Conservation (phyloP, 2,113 vertebrate species). For the Xiphorhynchus elegans region DNA sequence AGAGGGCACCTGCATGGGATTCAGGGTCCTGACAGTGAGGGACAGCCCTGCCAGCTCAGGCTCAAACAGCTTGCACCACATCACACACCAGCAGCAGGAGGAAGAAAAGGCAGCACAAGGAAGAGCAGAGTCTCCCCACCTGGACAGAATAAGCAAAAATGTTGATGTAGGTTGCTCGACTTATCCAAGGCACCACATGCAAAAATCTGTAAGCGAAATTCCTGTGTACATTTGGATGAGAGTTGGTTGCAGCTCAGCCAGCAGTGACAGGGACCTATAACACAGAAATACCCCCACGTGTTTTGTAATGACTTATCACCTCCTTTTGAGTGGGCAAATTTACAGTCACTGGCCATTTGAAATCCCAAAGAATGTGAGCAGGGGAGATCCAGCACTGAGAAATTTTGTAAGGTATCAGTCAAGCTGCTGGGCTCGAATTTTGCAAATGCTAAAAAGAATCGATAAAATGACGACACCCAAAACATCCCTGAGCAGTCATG, state of each 20-base stretch:
- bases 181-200: constrained; percentile 59
- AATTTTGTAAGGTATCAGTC: not conserved
- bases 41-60: constrained; percentile 53
- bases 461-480: not conserved
- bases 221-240: constrained; percentile 40
- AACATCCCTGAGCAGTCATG: not conserved
- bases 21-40: constrained; percentile 68
- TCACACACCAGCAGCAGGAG: constrained; percentile 15
- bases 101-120: constrained; percentile 25
- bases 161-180: constrained; percentile 46
- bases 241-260: constrained; percentile 28
- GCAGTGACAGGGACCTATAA: constrained; percentile 45
- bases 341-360: not conserved
- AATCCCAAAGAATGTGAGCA: not conserved
- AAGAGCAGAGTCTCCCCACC: not conserved
- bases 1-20: constrained; percentile 73
- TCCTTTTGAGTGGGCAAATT: constrained; percentile 1
- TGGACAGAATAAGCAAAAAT: constrained; percentile 50
- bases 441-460: not conserved
- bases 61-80: constrained; percentile 67
- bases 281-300: not conserved
- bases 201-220: constrained; percentile 59
- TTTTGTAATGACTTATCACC: not conserved
- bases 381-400: not conserved
- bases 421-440: not conserved